Percentiles rank a stretch among this genome's conserved stretches.
Conservation (phyloP, 2,888 invertebrate genomes). For the Uloborus plumipes region DNA sequence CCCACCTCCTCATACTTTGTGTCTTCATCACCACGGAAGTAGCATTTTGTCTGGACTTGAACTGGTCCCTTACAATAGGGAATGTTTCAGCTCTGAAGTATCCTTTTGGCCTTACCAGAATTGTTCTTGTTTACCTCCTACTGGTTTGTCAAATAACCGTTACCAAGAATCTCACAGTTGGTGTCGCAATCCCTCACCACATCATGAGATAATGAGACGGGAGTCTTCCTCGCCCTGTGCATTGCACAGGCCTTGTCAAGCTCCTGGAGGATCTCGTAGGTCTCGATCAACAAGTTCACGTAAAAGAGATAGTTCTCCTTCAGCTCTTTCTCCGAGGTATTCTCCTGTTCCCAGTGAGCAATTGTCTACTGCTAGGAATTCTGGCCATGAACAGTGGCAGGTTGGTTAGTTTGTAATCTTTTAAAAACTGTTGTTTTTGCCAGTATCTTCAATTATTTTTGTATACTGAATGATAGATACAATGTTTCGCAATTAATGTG, state of each 20-base stretch:
- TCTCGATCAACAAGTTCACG: slow-evolving; percentile 29
- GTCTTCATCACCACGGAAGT: slow-evolving; percentile 31
- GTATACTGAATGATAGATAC: not conserved
- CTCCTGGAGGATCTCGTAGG: slow-evolving; percentile 22
- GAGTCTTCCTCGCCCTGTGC: slow-evolving; percentile 49
- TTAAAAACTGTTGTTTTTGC: not conserved
- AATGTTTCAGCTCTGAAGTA: slow-evolving; percentile 29
- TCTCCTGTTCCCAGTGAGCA: slow-evolving; percentile 33
- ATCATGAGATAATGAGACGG: slow-evolving; percentile 33
- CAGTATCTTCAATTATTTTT: not conserved
- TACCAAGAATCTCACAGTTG: slow-evolving; percentile 33
- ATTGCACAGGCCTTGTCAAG: slow-evolving; percentile 35
- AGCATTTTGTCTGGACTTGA: slow-evolving; percentile 39
- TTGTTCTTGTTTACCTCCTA: slow-evolving; percentile 39
- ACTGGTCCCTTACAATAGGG: slow-evolving; percentile 33
- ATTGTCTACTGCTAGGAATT: slow-evolving; percentile 3
- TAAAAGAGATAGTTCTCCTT: slow-evolving; percentile 37
- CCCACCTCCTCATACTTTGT: slow-evolving; percentile 31
- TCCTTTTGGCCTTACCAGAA: slow-evolving; percentile 21
- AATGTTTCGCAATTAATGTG: no score
- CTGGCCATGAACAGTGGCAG: slow-evolving; percentile 44
- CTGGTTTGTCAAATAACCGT: slow-evolving; percentile 23
- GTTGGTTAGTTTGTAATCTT: not conserved
- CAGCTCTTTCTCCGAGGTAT: slow-evolving; percentile 38
- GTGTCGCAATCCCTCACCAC: slow-evolving; percentile 38